Evolutionary conservation across 2,888 invertebrate genomes (phyloP), one percentile per base, ranked within the genome.

Genomic region (Epistrophe eligans): DNA sequence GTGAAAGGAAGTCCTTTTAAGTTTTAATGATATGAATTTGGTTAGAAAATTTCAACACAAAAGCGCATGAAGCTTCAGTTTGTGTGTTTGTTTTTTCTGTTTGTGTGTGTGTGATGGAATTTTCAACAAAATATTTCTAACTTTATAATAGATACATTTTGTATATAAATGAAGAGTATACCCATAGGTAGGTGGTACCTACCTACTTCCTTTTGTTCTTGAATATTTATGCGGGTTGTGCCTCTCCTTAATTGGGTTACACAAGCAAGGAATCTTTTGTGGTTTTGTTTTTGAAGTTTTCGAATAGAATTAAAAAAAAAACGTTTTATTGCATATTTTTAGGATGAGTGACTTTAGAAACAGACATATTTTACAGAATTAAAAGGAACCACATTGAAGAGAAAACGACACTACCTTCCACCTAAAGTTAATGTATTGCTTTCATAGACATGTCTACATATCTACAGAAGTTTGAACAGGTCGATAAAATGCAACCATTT

Each of bases 21-120:
- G 11, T 58, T 48, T 48, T 48, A 66, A 48, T 45, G 28, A 45
- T 28, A 48, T 66, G 48, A 48, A 19, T 48, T 48, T 58, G 17
- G 58, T 38, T 35, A 17, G 17, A 58, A 35, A 38, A 38, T 58
- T 24, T 38, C 2, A 35, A 19, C 35, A 1, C 58, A 58, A 35
- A 58, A 58, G 58, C 55, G 15, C 55, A 55, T 52, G 52, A 24
- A 24, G 13, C 52, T 50, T 11, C 19, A 19, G 9, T 11, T 24
- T 19, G 17, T 50, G 3, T 7, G 13, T 24, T 5, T 11, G 5
- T 24, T 24, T 1, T 24, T 24, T 24, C 3, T 52, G 52, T 52
- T 1, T 11, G 40, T 15, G 4, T 43, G 24, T 52, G 13, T 52
- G 52, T 52, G 10, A 24, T 19, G 24, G 24, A 52, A 11, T 52